Conservation (phyloP, 1,140 invertebrate species). For the Macrosteles quadrilineatus region DNA sequence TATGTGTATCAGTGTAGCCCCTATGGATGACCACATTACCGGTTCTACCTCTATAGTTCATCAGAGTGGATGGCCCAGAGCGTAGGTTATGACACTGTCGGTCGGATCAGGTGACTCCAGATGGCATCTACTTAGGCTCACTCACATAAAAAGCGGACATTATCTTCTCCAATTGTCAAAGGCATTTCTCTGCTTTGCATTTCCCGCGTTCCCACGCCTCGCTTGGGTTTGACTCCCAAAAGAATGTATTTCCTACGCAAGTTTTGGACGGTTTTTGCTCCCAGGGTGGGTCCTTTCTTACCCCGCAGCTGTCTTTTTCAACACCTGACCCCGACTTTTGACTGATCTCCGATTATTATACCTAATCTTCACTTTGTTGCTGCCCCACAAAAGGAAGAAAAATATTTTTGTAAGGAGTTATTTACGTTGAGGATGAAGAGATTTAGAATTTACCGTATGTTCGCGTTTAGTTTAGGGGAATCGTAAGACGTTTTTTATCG, state of each 20-base stretch:
- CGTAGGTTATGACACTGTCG: no score
- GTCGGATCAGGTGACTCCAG: not conserved
- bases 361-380: constrained; percentile 8
- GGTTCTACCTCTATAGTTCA: no score
- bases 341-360: not conserved
- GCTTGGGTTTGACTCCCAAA: not conserved
- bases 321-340: constrained; percentile 13
- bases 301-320: not conserved
- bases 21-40: no score
- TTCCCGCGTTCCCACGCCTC: not conserved
- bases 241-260: not conserved
- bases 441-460: no score
- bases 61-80: no score
- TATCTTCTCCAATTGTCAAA: not conserved
- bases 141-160: not conserved
- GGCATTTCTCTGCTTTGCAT: constrained; percentile 4
- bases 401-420: constrained; percentile 5
- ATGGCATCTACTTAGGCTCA: not conserved
- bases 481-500: no score
- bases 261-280: not conserved
- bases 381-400: not conserved
- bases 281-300: not conserved
- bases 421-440: not conserved
- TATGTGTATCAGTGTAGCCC: no score
- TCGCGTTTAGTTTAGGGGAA: no score